Evolutionary conservation across 2,113 vertebrate genomes (phyloP).

Genomic region (Podocnemis expansa): DNA sequence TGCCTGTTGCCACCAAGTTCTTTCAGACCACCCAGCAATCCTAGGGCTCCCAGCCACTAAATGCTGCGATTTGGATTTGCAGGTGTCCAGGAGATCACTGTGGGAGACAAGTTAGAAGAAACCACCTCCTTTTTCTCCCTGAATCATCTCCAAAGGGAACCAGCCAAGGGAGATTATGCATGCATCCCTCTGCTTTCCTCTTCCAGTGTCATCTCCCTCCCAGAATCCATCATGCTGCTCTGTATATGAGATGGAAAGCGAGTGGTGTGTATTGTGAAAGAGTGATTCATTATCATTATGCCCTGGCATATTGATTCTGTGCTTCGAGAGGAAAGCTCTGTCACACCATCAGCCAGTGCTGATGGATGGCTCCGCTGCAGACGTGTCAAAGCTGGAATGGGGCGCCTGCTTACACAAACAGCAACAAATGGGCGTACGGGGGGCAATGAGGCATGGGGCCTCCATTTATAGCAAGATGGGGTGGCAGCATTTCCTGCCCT

Average conservation of each 20-base stretch:
- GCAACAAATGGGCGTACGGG: neutral
- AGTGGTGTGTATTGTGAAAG: rapidly evolving
- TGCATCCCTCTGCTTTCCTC: neutral
- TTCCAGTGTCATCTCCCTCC: neutral
- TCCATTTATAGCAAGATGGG: neutral
- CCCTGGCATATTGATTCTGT: slow-evolving; percentile 71
- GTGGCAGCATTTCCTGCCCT: neutral
- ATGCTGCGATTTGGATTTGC: neutral
- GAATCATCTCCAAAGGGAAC: neutral
- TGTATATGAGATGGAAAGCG: neutral
- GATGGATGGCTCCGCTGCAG: slow-evolving; percentile 34
- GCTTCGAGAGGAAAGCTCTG: slow-evolving; percentile 48
- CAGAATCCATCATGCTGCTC: slow-evolving; percentile 8
- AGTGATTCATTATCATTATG: slow-evolving; percentile 72
- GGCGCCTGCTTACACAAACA: slow-evolving; percentile 6
- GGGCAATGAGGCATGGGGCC: neutral
- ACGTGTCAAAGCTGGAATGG: rapidly evolving
- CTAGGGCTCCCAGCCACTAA: neutral
- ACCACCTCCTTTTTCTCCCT: neutral
- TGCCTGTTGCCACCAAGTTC: neutral
- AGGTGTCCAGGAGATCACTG: neutral
- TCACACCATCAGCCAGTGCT: neutral
- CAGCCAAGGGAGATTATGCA: neutral
- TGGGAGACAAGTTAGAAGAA: neutral
- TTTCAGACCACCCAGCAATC: neutral